These are phyloP conservation scores for Pocillopora meandrina DNA, from an alignment of 92 coral and sea anemone species.

Conservation along the genomic window DNA sequence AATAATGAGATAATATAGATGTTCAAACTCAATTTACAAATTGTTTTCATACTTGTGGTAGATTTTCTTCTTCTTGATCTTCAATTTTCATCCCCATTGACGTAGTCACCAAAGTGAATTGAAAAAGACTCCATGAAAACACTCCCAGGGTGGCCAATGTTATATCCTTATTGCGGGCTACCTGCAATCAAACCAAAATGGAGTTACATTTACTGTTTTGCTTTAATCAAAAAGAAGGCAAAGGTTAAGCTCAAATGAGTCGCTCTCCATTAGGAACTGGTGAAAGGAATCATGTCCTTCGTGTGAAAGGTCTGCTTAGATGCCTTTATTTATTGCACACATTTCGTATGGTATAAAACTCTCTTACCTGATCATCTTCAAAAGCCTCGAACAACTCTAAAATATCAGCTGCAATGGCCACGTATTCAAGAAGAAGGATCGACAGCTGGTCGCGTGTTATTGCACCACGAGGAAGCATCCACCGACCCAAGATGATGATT, in stretches of 20 bases:
- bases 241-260: background rate
- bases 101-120: slow-evolving; percentile 83
- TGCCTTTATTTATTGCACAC: background rate
- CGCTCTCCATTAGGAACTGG: too few relatives aligned
- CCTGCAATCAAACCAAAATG: slow-evolving; percentile 27
- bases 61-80: slow-evolving; percentile 44
- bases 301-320: background rate
- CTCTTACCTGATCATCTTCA: slow-evolving; percentile 66
- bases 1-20: background rate
- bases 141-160: slow-evolving; percentile 67
- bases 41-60: background rate
- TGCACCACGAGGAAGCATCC: slow-evolving; percentile 92
- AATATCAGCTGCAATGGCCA: slow-evolving; percentile 92
- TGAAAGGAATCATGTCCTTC: background rate
- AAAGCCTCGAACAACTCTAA: slow-evolving; percentile 82
- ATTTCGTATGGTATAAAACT: background rate
- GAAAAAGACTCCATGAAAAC: slow-evolving; percentile 87
- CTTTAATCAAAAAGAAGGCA: too few relatives aligned
- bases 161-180: slow-evolving; percentile 36
- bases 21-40: background rate
- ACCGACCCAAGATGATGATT: slow-evolving; percentile 81
- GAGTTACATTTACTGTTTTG: background rate
- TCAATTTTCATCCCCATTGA: slow-evolving; percentile 56
- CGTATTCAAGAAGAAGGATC: slow-evolving; percentile 83
- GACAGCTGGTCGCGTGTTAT: slow-evolving; percentile 94